Percentiles rank a stretch among this genome's conserved stretches.
Conservation (phyloP, 2,888 invertebrate species). For the Amblyjoppa fuscipennis region DNA sequence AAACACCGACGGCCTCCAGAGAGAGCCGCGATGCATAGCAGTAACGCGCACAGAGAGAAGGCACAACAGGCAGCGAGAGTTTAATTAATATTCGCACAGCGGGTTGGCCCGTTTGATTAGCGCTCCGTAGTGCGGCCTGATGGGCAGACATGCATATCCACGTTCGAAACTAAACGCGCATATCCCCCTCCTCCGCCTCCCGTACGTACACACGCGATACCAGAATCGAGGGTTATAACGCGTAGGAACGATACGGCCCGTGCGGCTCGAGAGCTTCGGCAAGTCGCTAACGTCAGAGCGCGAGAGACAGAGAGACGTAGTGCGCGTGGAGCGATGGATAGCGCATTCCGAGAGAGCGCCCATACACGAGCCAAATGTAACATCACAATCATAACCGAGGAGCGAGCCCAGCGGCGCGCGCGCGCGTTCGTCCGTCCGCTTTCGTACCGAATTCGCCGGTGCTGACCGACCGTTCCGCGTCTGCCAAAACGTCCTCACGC, state of each 20-base stretch:
- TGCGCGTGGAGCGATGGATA: conserved; percentile 50
- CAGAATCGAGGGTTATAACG: conserved; percentile 30
- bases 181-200: neutral
- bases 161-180: conserved; percentile 63
- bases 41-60: conserved; percentile 19
- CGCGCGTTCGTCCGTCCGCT: conserved; percentile 66
- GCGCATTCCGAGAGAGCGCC: conserved; percentile 80
- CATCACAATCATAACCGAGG: conserved; percentile 84
- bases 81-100: conserved; percentile 84
- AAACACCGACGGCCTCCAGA: conserved; percentile 21
- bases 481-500: conserved; percentile 84
- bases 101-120: conserved; percentile 84
- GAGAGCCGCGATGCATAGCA: neutral
- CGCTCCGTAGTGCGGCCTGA: conserved; percentile 80
- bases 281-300: neutral
- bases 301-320: conserved; percentile 19
- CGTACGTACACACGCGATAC: conserved; percentile 9
- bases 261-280: conserved; percentile 45
- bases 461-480: conserved; percentile 69
- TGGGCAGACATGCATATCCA: conserved; percentile 79
- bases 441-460: conserved; percentile 51
- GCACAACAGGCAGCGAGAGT: conserved; percentile 78
- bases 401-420: conserved; percentile 53
- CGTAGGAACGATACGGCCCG: conserved; percentile 47
- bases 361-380: conserved; percentile 78